phyloP scores from a whole-genome alignment of 2,888 invertebrate genomes.

The Cyaniris semiargus region DNA sequence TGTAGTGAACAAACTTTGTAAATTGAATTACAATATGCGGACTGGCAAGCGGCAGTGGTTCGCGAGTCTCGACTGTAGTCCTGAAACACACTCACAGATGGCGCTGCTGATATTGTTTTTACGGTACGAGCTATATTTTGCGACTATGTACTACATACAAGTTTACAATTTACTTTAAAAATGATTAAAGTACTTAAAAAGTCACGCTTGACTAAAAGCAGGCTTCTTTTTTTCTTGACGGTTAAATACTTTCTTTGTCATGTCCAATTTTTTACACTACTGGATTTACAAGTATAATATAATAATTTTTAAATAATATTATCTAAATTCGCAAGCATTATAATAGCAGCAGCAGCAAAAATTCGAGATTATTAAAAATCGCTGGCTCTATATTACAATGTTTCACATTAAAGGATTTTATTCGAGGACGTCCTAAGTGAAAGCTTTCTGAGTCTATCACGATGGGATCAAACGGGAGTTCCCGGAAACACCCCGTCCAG shows the following conservation, averaged over 20 bases:
- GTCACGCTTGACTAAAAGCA: too few species aligned
- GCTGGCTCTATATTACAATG: neutral
- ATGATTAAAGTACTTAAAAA: too few species aligned
- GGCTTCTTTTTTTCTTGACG: too few species aligned
- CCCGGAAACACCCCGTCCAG: neutral
- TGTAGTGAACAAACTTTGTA: neutral
- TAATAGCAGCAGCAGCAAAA: neutral
- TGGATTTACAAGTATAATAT: neutral
- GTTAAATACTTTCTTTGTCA: too few species aligned
- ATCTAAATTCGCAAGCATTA: neutral
- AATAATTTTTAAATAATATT: neutral
- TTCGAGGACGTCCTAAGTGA: neutral
- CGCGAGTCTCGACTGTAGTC: neutral
- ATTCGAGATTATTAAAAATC: neutral
- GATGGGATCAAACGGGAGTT: neutral
- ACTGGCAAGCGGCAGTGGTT: neutral
- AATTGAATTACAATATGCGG: neutral
- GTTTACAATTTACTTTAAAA: neutral
- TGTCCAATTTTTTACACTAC: too few species aligned
- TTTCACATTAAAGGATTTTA: neutral
- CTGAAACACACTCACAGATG: constrained; percentile 28
- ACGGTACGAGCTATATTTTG: neutral
- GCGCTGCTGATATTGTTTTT: constrained; percentile 1
- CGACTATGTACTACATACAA: neutral
- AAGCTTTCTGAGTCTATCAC: neutral